Evolutionary conservation across 2,797 vertebrate genomes (phyloP), one percentile per base, ranked within the genome.

Genomic region (Falco columbarius): DNA sequence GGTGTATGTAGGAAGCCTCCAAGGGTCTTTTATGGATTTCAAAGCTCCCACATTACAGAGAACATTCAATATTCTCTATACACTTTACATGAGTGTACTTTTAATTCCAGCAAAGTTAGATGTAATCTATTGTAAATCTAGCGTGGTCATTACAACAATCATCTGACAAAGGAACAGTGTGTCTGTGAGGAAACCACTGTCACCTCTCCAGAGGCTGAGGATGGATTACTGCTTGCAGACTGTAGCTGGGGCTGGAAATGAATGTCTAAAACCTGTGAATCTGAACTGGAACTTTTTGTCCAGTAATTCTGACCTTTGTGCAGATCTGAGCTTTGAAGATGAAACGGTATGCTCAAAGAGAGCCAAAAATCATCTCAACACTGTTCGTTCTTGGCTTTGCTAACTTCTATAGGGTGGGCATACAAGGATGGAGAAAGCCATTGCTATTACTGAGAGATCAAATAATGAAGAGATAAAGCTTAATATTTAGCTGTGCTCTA

Each of bases 1-100:
- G 22, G 29, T 0, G 0, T 18, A 12, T 6, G 12, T 14, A 62
- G 12, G 29, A 81, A 52, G 56, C 10, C 10, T 72, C 17, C 0
- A 3, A 73, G 10, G 27, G 7, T 63, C 29, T 88, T 38, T 34
- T 51, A n/a, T 2, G 2, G 14, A 55, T 70, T 74, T 40, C 27
- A 77, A 34, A 85, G 12, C 7, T 81, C 26, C 22, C 12, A 18
- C 6, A 17, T 24, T 38, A 34, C 3, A 32, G 29, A 59, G 12
- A 55, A 67, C 14, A 32, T 51, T 14, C 16, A 51, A 7, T 22
- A 14, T 61, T n/a, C 9, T 68, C 14, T 46, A 32, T 27, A 56
- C 4, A 29, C 6, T 71, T 55, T n/a, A 30, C 4, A 14, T 32
- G 34, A 61, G 6, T 40, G 7, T 13, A 82, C 26, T 40, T 73